These are phyloP conservation scores for Macropodus opercularis DNA, from an alignment of 2,797 vertebrate genomes.

Conservation along the genomic window DNA sequence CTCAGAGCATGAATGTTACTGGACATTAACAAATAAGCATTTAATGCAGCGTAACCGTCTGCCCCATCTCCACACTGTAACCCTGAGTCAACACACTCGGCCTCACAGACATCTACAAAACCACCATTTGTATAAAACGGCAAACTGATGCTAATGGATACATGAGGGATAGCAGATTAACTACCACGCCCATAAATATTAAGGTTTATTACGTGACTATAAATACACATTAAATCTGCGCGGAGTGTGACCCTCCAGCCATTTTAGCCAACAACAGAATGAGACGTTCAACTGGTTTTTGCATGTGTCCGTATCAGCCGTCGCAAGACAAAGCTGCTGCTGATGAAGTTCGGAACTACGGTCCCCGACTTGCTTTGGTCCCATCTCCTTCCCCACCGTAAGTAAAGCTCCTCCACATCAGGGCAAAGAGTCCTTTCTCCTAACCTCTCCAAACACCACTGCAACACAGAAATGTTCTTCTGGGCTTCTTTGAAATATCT, in stretches of 20 bases:
- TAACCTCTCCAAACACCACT: constrained; percentile 68
- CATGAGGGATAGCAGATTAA: constrained; percentile 33
- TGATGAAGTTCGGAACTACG: constrained; percentile 35
- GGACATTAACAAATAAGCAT: too few species aligned
- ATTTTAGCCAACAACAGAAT: neutral
- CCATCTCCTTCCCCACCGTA: constrained; percentile 44
- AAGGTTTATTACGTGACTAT: constrained; percentile 15
- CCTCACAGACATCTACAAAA: constrained; percentile 55
- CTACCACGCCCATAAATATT: constrained; percentile 22
- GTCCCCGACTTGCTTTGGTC: constrained; percentile 30
- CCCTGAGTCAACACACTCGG: neutral
- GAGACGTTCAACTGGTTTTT: neutral
- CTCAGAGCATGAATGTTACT: too few species aligned
- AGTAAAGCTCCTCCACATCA: constrained; percentile 29
- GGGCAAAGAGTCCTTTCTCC: constrained; percentile 42
- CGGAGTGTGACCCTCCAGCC: constrained; percentile 4
- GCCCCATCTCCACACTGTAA: neutral
- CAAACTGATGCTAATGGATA: constrained; percentile 56
- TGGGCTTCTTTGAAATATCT: constrained; percentile 72
- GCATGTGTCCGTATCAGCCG: neutral
- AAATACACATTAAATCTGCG: constrained; percentile 5
- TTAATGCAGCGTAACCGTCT: neutral
- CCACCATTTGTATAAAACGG: constrained; percentile 38
- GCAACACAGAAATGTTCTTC: constrained; percentile 67
- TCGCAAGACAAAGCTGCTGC: constrained; percentile 3